Evolutionary conservation across 2,888 invertebrate species (phyloP).

Genomic region (Chaetogeoica ovagalla): DNA sequence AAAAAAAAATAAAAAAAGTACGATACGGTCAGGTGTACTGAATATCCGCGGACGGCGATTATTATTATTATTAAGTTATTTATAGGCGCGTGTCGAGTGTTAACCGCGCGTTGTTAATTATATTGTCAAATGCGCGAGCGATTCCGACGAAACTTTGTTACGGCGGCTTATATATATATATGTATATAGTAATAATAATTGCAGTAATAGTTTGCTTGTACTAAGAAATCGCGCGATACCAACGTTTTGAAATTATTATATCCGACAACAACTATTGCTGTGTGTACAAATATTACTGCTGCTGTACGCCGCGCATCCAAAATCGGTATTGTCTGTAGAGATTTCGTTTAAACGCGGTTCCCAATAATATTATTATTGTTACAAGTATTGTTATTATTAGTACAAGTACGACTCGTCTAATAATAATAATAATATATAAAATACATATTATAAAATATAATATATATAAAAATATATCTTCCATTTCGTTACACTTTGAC

Average conservation of each 20-base stretch:
- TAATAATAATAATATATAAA: too few species aligned
- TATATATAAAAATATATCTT: too few species aligned
- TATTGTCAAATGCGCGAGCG: conserved; percentile 17
- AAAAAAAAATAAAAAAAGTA: neutral
- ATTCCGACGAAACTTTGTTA: conserved; percentile 37
- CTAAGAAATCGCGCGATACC: neutral
- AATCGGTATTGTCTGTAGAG: neutral
- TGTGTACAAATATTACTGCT: too few species aligned
- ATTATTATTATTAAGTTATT: conserved; percentile 13
- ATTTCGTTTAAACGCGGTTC: too few species aligned
- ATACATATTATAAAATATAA: too few species aligned
- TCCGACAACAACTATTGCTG: neutral
- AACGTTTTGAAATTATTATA: conserved; percentile 24
- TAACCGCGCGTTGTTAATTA: conserved; percentile 45
- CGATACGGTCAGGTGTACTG: neutral
- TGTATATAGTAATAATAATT: conserved; percentile 3
- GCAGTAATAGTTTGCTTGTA: conserved; percentile 35
- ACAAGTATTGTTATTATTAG: too few species aligned
- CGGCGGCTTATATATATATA: neutral
- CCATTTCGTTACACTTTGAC: too few species aligned
- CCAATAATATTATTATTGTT: too few species aligned
- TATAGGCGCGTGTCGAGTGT: conserved; percentile 19
- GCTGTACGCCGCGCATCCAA: too few species aligned
- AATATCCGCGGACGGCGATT: conserved; percentile 4
- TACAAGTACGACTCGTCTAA: too few species aligned